Evolutionary conservation across 2,888 invertebrate species (phyloP).

Genomic region (Standfussiana lucernea): DNA sequence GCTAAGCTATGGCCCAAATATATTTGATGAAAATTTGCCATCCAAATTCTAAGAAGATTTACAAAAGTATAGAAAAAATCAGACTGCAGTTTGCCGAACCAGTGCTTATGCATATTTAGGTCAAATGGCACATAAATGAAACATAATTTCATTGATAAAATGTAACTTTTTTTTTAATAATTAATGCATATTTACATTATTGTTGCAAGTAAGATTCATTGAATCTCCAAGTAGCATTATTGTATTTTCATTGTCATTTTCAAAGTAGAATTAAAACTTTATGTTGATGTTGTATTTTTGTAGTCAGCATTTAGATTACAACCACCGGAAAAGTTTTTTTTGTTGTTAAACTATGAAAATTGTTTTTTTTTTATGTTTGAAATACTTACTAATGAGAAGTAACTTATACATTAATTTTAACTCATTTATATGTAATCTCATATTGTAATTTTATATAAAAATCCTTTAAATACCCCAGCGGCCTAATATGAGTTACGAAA

Average conservation of each 20-base stretch:
- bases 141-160: constrained; percentile 32
- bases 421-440: constrained; percentile 82
- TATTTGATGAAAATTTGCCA: not conserved
- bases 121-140: constrained; percentile 43
- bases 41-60: not conserved
- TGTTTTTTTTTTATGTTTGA: constrained; percentile 36
- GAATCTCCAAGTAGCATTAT: constrained; percentile 70
- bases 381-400: constrained; percentile 39
- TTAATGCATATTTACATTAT: constrained; percentile 43
- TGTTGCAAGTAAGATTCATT: constrained; percentile 67
- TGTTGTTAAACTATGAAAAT: constrained; percentile 29
- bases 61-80: not conserved
- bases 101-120: not conserved
- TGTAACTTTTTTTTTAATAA: constrained; percentile 49
- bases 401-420: constrained; percentile 57
- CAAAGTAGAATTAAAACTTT: constrained; percentile 40
- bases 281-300: constrained; percentile 61
- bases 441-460: constrained; percentile 74
- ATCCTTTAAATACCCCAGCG: constrained; percentile 69
- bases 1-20: not conserved
- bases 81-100: not conserved
- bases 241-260: constrained; percentile 50
- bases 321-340: constrained; percentile 51
- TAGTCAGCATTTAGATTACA: constrained; percentile 63
- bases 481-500: constrained; percentile 72